phyloP scores from a whole-genome alignment of 2,888 invertebrate genomes.

The Eupelmus urozonus region DNA sequence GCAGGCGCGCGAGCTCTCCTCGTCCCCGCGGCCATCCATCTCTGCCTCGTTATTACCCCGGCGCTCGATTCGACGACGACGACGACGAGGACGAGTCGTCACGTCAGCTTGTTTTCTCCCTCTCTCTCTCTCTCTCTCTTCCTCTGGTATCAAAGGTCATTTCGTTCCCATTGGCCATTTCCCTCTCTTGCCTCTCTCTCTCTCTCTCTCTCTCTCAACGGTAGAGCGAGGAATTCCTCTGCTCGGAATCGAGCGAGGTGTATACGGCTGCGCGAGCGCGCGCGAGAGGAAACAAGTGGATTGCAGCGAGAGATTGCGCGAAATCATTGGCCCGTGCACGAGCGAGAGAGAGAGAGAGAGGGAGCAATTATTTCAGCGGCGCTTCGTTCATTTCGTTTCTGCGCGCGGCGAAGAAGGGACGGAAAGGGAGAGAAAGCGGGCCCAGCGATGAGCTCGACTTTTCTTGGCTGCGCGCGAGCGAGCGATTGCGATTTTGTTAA shows the following conservation, averaged over 20 bases:
- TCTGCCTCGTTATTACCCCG: conserved; percentile 61
- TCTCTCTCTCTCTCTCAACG: conserved; percentile 31
- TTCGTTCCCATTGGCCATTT: conserved; percentile 65
- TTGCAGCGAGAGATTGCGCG: conserved; percentile 57
- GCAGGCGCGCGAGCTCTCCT: conserved; percentile 11
- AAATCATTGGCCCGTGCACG: conserved; percentile 56
- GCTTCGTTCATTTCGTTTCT: conserved; percentile 41
- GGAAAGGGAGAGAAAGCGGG: conserved; percentile 40
- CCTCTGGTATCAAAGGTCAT: conserved; percentile 64
- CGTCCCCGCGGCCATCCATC: conserved; percentile 59
- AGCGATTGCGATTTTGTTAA: conserved; percentile 57
- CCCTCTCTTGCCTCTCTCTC: conserved; percentile 56
- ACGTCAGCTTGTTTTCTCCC: conserved; percentile 55
- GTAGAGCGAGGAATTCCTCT: conserved; percentile 43
- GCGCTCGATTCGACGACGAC: conserved; percentile 47
- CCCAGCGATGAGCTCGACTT: conserved; percentile 41
- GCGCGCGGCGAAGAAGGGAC: neutral
- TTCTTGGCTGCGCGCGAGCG: conserved; percentile 29
- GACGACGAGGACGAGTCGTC: too few relatives aligned
- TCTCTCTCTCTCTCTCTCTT: conserved; percentile 44
- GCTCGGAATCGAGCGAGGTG: conserved; percentile 33
- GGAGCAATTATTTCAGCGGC: conserved; percentile 68
- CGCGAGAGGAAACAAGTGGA: conserved; percentile 56
- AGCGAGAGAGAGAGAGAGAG: conserved; percentile 60
- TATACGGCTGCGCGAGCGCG: conserved; percentile 48